Evolutionary conservation across 1,140 invertebrate species (phyloP).

Genomic region (Lerema accius): DNA sequence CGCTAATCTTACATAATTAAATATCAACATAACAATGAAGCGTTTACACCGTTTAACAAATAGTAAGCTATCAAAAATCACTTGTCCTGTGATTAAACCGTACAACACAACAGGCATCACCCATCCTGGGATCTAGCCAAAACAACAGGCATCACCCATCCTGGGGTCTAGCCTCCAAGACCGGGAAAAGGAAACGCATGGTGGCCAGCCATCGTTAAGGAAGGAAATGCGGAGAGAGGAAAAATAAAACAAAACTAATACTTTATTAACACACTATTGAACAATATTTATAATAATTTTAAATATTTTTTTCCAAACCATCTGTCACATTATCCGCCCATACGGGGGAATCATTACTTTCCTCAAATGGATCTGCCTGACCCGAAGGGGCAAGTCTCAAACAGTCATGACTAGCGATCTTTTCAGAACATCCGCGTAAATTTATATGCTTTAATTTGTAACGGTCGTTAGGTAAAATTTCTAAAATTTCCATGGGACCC

Average conservation of each 20-base stretch:
- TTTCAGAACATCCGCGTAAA: slow-evolving; percentile 37
- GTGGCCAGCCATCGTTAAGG: slow-evolving; percentile 33
- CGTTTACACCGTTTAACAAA: no score
- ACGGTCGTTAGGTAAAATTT: slow-evolving; percentile 38
- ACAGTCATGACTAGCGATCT: slow-evolving; percentile 42
- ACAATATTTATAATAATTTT: no score
- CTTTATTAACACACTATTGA: not conserved
- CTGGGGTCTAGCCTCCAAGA: slow-evolving; percentile 33
- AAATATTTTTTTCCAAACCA: no score
- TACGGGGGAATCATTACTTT: slow-evolving; percentile 19
- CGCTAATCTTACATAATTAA: no score
- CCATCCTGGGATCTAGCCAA: slow-evolving; percentile 18
- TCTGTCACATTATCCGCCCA: slow-evolving; percentile 6
- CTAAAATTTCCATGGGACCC: slow-evolving; percentile 40
- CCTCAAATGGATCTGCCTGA: slow-evolving; percentile 33
- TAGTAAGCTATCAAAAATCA: not conserved
- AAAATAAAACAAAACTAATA: not conserved
- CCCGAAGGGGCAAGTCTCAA: slow-evolving; percentile 32
- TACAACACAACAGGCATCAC: slow-evolving; percentile 1
- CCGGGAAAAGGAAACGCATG: slow-evolving; percentile 32
- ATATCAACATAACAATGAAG: no score
- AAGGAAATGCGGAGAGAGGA: slow-evolving; percentile 19
- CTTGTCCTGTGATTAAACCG: slow-evolving; percentile 11
- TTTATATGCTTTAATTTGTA: slow-evolving; percentile 45
- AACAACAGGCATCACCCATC: slow-evolving; percentile 19